Percentiles rank a stretch among this genome's conserved stretches.
phyloP scores from a whole-genome alignment of 2,113 vertebrate genomes.

The Tautogolabrus adspersus region DNA sequence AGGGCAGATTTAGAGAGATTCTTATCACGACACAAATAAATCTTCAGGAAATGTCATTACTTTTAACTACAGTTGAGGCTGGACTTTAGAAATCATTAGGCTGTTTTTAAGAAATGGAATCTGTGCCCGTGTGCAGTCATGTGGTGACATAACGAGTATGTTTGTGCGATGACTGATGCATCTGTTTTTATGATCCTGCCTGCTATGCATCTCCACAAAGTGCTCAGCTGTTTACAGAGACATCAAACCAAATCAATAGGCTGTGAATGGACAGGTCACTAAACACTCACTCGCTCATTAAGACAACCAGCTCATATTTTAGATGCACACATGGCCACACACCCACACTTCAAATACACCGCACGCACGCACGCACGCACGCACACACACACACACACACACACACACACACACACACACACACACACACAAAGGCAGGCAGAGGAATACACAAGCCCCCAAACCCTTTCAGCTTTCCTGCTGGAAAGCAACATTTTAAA shows the following conservation, averaged over 20 bases:
- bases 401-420: too few species aligned
- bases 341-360: conserved; percentile 20
- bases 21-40: conserved; percentile 10
- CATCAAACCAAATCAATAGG: conserved; percentile 75
- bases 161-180: conserved; percentile 56
- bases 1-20: conserved; percentile 7
- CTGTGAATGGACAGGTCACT: conserved; percentile 73
- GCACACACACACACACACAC: neutral
- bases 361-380: neutral
- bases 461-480: conserved; percentile 9
- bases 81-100: conserved; percentile 43
- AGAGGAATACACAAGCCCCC: neutral
- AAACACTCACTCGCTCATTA: conserved; percentile 69
- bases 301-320: conserved; percentile 62
- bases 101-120: conserved; percentile 56
- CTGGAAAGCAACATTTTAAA: conserved; percentile 33
- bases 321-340: conserved; percentile 34
- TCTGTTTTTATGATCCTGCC: conserved; percentile 50
- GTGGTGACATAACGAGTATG: conserved; percentile 48
- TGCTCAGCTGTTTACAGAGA: conserved; percentile 60
- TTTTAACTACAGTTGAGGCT: conserved; percentile 36
- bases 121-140: conserved; percentile 38
- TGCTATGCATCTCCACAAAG: conserved; percentile 65
- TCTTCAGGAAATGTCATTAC: conserved; percentile 34
- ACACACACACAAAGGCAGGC: neutral